Evolutionary conservation across 2,113 vertebrate species (phyloP).

Genomic region (Eptesicus fuscus): DNA sequence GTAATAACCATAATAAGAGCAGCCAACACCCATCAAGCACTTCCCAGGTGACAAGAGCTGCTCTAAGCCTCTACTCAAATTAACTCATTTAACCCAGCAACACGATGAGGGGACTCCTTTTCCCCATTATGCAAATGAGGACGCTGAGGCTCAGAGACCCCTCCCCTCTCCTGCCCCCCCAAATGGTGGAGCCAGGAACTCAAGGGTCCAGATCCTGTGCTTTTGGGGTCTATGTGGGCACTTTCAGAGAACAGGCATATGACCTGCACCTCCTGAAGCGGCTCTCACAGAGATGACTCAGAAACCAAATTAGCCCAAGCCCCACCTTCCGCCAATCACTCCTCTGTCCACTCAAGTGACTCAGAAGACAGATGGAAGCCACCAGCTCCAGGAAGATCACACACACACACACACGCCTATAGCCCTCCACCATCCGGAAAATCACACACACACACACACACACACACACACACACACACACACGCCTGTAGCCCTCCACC

Average conservation of each 20-base stretch:
- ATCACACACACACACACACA: too few species aligned
- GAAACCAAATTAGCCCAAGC: not conserved
- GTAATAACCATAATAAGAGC: not conserved
- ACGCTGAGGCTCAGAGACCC: not conserved
- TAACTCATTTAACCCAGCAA: not conserved
- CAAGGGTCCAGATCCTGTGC: not conserved
- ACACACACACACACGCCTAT: not conserved
- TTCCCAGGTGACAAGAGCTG: not conserved
- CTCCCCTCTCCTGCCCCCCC: accelerated
- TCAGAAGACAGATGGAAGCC: not conserved
- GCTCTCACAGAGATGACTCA: not conserved
- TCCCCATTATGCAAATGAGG: not conserved
- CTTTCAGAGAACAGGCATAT: not conserved
- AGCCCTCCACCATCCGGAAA: not conserved
- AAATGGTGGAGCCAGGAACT: not conserved
- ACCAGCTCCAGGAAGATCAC: not conserved
- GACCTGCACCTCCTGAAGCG: not conserved
- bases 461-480: not conserved
- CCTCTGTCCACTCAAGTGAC: not conserved
- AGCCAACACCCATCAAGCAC: not conserved
- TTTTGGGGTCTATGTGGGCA: not conserved
- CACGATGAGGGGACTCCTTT: not conserved
- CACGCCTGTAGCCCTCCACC: not conserved
- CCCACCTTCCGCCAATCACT: not conserved
- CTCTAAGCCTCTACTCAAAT: accelerated